A percentile compares a stretch with the other conserved stretches of the same genome.
phyloP scores from a whole-genome alignment of 2,888 invertebrate species.

The Cosmorhoe ocellata region DNA sequence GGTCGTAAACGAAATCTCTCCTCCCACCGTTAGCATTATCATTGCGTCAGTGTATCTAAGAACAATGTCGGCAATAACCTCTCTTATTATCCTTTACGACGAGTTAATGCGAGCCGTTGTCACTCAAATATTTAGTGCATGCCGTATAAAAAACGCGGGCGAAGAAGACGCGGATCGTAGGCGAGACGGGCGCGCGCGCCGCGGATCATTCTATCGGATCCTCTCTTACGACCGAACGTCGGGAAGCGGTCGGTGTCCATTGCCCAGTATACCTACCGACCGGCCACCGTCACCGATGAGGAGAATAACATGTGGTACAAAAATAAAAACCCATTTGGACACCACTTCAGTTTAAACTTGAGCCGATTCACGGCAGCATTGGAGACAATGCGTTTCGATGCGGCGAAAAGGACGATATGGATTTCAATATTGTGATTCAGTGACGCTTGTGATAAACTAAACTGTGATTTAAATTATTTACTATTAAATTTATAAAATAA shows the following conservation, averaged over 20 bases:
- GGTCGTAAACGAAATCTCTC: slow-evolving; percentile 77
- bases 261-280: no score
- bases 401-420: slow-evolving; percentile 56
- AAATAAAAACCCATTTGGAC: slow-evolving; percentile 41
- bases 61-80: slow-evolving; percentile 72
- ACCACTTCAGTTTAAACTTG: slow-evolving; percentile 41
- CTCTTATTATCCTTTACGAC: slow-evolving; percentile 79
- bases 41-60: slow-evolving; percentile 58
- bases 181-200: slow-evolving; percentile 63
- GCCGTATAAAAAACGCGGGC: slow-evolving; percentile 75
- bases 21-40: slow-evolving; percentile 61
- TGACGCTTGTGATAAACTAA: slow-evolving; percentile 37
- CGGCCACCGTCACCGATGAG: slow-evolving; percentile 41
- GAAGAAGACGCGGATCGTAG: slow-evolving; percentile 46
- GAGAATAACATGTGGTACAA: slow-evolving; percentile 53
- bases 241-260: slow-evolving; percentile 52
- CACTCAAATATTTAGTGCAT: slow-evolving; percentile 75
- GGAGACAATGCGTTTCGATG: slow-evolving; percentile 44
- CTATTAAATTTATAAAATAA: slow-evolving; percentile 35
- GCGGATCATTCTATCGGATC: slow-evolving; percentile 71
- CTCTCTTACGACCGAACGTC: slow-evolving; percentile 67
- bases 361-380: slow-evolving; percentile 48
- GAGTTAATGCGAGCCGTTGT: slow-evolving; percentile 72
- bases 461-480: slow-evolving; percentile 39
- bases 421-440: slow-evolving; percentile 57